phyloP scores from a whole-genome alignment of 1,140 invertebrate genomes.

The Planococcus citri region DNA sequence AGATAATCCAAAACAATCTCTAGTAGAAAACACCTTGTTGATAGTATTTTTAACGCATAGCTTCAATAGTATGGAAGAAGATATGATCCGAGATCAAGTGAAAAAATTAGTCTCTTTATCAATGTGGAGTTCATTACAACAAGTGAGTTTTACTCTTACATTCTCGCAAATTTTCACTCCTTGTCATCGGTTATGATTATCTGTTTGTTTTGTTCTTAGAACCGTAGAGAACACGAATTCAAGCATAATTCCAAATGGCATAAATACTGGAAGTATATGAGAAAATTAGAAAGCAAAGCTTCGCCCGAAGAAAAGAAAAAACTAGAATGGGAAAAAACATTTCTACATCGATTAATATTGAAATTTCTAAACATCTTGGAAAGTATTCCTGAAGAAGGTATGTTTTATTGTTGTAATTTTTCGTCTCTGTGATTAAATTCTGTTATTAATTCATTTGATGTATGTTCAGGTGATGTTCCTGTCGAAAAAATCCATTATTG shows the following conservation, averaged over 20 bases:
- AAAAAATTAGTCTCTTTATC: slow-evolving; percentile 83
- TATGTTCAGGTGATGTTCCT: slow-evolving; percentile 37
- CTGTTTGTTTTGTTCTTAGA: slow-evolving; percentile 36
- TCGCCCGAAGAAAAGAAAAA: slow-evolving; percentile 53
- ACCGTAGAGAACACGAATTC: slow-evolving; percentile 71
- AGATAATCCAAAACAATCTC: slow-evolving; percentile 40
- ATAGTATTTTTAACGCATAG: slow-evolving; percentile 90
- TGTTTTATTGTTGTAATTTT: slow-evolving; percentile 25
- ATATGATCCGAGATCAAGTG: slow-evolving; percentile 80
- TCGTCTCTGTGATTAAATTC: background rate
- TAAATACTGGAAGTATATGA: slow-evolving; percentile 82
- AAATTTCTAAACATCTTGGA: slow-evolving; percentile 80
- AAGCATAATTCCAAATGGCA: slow-evolving; percentile 74
- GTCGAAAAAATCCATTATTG: slow-evolving; percentile 64
- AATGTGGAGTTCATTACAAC: slow-evolving; percentile 85
- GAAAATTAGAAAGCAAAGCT: slow-evolving; percentile 60
- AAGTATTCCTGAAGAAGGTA: slow-evolving; percentile 52
- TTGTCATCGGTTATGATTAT: background rate
- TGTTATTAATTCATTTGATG: slow-evolving; percentile 9
- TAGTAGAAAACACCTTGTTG: slow-evolving; percentile 74
- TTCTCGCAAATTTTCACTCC: slow-evolving; percentile 22
- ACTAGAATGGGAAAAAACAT: slow-evolving; percentile 74
- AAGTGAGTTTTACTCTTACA: slow-evolving; percentile 37
- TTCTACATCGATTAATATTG: slow-evolving; percentile 76
- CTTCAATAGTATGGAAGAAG: slow-evolving; percentile 94